Percentiles rank a stretch among this genome's conserved stretches.
Evolutionary conservation across 2,888 invertebrate species (phyloP).

Genomic region (Bombyx huttoni): DNA sequence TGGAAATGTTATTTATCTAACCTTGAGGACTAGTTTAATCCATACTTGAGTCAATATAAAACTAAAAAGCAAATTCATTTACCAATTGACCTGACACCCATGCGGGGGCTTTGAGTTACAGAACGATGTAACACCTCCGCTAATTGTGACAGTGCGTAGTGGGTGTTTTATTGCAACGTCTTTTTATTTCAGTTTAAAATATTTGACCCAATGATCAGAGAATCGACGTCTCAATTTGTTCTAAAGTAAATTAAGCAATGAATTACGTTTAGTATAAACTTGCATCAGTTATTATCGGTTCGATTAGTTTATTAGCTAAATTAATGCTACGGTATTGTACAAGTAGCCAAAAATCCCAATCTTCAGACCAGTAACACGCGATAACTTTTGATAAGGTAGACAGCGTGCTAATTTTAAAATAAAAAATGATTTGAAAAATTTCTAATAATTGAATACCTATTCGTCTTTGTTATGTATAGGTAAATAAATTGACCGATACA

Average conservation of each 20-base stretch:
- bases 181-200: conserved; percentile 23
- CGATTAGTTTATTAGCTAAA: no score
- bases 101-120: conserved; percentile 35
- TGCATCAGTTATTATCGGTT: neutral
- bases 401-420: no score
- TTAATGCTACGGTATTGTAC: no score
- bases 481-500: no score
- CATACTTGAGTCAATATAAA: conserved; percentile 24
- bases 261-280: neutral
- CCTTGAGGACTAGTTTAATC: conserved; percentile 25
- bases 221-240: neutral
- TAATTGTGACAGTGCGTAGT: conserved; percentile 36
- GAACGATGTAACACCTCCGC: conserved; percentile 48
- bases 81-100: conserved; percentile 21
- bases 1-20: conserved; percentile 12
- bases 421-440: no score
- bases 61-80: conserved; percentile 21
- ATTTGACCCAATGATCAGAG: conserved; percentile 47
- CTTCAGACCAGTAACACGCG: no score
- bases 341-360: no score
- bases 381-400: no score
- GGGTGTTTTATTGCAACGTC: conserved; percentile 2
- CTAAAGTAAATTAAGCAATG: neutral
- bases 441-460: no score
- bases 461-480: no score